Base-by-base conservation (phyloP, 2,113 vertebrate genomes). In the Ailuropoda melanoleuca region DNA sequence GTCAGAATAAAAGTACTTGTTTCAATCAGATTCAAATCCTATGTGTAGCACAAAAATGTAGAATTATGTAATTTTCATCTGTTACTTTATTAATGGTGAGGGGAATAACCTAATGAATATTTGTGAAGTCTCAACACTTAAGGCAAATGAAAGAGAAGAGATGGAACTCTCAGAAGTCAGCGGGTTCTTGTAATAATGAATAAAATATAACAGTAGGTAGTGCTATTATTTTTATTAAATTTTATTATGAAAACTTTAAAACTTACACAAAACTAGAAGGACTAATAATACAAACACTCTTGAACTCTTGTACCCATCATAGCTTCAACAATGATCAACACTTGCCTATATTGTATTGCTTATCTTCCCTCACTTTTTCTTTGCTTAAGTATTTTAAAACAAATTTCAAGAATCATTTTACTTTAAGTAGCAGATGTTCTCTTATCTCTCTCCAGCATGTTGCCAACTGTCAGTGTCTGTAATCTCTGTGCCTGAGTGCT, bases 391-490 rank as follows among this genome's bases (percentile, higher is more conserved):
- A 39, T 90, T 81, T 94, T 55, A 8, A 87, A 34, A 72, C 10
- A 70, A 90, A 72, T 48, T 3, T 85, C 4, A 62, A 66, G 46
- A 48, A 74, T 21, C 34, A 56, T 39, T 74, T 90, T 31, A 50
- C 8, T 37, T 46, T 58, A 66, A 17, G 8, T 58, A 58, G 14
- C 56, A 31, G 83, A 7, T 43, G 34, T 60, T n/a, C 12, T 11
- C 8, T 4, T 29, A 3, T 46, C 34, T 55, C 23, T 26, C 24
- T 37, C 7, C 64, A 55, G 18, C 23, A 4, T 15, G 29, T 37
- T 21, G 29, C 10, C 17, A 80, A 4, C 6, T 1, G 4, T 9
- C 18, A 37, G 10, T 0, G 3, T n/a, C 13, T 13, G 3, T 66
- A 6, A 9, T 56, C 56, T 48, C 58, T 29, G 19, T 3, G 29